Evolutionary conservation across 1,140 invertebrate species (phyloP), one percentile per base, ranked within the genome.

Genomic region (Harpegnathos saltator): DNA sequence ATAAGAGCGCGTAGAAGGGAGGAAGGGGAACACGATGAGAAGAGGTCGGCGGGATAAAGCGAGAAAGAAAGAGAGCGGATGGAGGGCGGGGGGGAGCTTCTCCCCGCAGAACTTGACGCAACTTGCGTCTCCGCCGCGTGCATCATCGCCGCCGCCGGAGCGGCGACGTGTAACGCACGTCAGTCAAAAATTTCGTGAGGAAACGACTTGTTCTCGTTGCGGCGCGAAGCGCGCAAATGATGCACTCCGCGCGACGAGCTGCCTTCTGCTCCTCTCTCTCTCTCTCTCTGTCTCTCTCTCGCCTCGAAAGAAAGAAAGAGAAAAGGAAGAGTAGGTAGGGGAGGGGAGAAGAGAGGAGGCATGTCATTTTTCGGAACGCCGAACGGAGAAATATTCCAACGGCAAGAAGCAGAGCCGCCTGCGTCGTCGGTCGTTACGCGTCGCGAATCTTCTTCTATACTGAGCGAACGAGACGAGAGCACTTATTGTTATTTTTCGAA

Each of bases 41-140:
- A n/a, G 29, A 5, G 29, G 29, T 26, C 50, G 66, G 52, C 58
- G 69, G 65, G 33, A 29, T 33, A 44, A 33, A 3, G 38, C 38
- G 38, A 44, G 75, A 71, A 58, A 80, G 75, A 71, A 9, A 44
- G 38, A 44, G n/a, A n/a, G n/a, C n/a, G n/a, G n/a, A n/a, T n/a
- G n/a, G n/a, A n/a, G n/a, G n/a, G n/a, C n/a, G n/a, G n/a, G n/a
- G n/a, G n/a, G n/a, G n/a, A n/a, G n/a, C n/a, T n/a, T 9, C 7
- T 71, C 69, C 58, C 17, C 75, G 52, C 65, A 22, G 17, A 80
- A 80, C 75, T 80, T 80, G 17, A 44, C 65, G 65, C 65, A 58
- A 78, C 75, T 68, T 69, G 44, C 66, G 44, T 58, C 29, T n/a
- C 22, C 50, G 17, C n/a, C n/a, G 75, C 66, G 75, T 58, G 65